Percentiles rank a stretch among this genome's conserved stretches.
Evolutionary conservation across 2,113 vertebrate species (phyloP).

Genomic region (Tyto alba): DNA sequence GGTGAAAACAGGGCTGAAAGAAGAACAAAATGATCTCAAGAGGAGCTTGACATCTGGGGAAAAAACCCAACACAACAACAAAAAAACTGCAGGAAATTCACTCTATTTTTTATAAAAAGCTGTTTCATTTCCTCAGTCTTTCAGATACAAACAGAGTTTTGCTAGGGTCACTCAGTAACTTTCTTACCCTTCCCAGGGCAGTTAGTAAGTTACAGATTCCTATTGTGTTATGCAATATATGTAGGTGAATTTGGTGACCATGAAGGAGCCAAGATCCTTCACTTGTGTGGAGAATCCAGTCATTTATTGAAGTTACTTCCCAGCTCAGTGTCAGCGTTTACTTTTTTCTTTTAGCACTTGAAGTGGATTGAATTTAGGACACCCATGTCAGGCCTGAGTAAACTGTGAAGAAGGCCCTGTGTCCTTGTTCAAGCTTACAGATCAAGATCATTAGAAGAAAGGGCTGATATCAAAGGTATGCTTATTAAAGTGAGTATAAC

Average conservation of each 20-base stretch:
- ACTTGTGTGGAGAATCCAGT: not conserved
- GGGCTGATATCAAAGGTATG: not conserved
- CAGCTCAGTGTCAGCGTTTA: not conserved
- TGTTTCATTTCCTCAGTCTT: not conserved
- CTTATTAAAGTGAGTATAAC: not conserved
- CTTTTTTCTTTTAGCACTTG: not conserved
- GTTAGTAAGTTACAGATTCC: not conserved
- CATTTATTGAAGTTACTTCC: not conserved
- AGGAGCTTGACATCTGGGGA: not conserved
- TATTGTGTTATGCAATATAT: not conserved
- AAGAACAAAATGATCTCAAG: not conserved
- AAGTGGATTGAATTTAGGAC: not conserved
- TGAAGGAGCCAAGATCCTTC: not conserved
- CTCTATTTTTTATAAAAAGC: not conserved
- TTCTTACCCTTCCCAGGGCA: not conserved
- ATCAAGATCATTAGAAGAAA: not conserved
- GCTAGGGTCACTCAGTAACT: not conserved
- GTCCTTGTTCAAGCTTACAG: not conserved
- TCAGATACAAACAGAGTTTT: not conserved
- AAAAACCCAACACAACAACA: not conserved
- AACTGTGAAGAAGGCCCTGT: not conserved
- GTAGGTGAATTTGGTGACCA: not conserved
- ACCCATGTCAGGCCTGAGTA: not conserved
- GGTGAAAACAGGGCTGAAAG: constrained; percentile 84
- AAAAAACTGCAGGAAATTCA: not conserved